These are phyloP conservation scores for Phyllotreta striolata DNA, from an alignment of 2,888 invertebrate species.

Conservation along the genomic window DNA sequence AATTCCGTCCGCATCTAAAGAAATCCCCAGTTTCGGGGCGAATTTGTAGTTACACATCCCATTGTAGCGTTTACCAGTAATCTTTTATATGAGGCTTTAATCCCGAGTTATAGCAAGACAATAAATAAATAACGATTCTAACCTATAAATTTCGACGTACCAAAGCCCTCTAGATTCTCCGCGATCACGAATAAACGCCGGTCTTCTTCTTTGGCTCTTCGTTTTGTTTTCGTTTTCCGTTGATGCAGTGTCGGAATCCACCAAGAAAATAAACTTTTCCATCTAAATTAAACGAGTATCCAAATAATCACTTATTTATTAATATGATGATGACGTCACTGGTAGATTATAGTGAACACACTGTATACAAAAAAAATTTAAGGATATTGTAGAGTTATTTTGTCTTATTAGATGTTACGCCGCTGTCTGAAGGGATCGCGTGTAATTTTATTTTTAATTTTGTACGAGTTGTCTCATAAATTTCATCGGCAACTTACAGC, in stretches of 20 bases:
- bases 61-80: too few relatives aligned
- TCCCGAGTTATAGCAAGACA: slow-evolving; percentile 17
- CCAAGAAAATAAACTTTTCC: slow-evolving; percentile 1
- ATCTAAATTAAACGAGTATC: too few relatives aligned
- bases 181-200: slow-evolving; percentile 22
- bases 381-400: too few relatives aligned
- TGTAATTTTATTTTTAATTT: slow-evolving; percentile 43
- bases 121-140: slow-evolving; percentile 23
- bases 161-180: slow-evolving; percentile 23
- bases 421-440: slow-evolving; percentile 22
- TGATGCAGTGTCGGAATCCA: slow-evolving; percentile 9
- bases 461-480: slow-evolving; percentile 37
- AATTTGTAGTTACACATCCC: too few relatives aligned
- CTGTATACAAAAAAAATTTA: too few relatives aligned
- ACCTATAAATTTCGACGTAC: slow-evolving; percentile 26
- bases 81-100: slow-evolving; percentile 7
- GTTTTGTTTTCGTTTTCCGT: slow-evolving; percentile 1
- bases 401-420: background rate
- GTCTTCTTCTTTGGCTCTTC: slow-evolving; percentile 17
- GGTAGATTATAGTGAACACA: too few relatives aligned
- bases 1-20: too few relatives aligned
- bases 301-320: too few relatives aligned
- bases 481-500: slow-evolving; percentile 35
- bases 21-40: too few relatives aligned
- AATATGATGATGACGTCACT: too few relatives aligned